Conservation (phyloP, 2,797 vertebrate genomes). For the Labeo calbasu region DNA sequence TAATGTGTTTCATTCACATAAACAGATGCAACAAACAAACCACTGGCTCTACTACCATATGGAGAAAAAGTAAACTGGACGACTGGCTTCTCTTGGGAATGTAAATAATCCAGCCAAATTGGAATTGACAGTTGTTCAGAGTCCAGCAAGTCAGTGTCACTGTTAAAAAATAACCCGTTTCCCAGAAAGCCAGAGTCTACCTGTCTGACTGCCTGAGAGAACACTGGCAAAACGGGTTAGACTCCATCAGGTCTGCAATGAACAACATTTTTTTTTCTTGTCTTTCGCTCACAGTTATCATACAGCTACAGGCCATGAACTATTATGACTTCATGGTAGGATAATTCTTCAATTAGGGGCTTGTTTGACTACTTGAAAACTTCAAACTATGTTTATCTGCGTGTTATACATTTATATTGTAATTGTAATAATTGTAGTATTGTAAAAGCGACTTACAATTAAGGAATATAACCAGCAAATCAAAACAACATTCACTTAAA, state of each 20-base stretch:
- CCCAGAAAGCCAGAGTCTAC: conserved; percentile 36
- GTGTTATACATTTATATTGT: too few relatives aligned
- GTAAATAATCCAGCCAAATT: conserved; percentile 8
- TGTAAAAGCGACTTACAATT: background rate
- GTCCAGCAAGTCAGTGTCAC: conserved; percentile 26
- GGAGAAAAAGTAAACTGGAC: background rate
- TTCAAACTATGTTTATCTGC: background rate
- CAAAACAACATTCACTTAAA: background rate
- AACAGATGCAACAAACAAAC: conserved; percentile 4
- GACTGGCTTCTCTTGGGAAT: conserved; percentile 5
- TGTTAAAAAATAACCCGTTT: conserved; percentile 33
- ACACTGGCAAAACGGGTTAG: conserved; percentile 18
- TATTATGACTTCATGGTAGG: background rate
- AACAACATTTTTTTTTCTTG: background rate
- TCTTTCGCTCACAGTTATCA: conserved; percentile 5
- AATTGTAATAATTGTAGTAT: too few relatives aligned
- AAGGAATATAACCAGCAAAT: background rate
- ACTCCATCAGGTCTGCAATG: conserved; percentile 1
- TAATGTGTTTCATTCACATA: background rate
- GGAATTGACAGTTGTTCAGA: conserved; percentile 20
- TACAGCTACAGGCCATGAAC: background rate
- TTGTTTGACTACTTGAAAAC: background rate
- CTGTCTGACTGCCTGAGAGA: conserved; percentile 29
- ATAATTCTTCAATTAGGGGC: background rate
- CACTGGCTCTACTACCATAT: background rate